phyloP scores from a whole-genome alignment of 2,797 vertebrate genomes.

The Coracias cyanogaster region DNA sequence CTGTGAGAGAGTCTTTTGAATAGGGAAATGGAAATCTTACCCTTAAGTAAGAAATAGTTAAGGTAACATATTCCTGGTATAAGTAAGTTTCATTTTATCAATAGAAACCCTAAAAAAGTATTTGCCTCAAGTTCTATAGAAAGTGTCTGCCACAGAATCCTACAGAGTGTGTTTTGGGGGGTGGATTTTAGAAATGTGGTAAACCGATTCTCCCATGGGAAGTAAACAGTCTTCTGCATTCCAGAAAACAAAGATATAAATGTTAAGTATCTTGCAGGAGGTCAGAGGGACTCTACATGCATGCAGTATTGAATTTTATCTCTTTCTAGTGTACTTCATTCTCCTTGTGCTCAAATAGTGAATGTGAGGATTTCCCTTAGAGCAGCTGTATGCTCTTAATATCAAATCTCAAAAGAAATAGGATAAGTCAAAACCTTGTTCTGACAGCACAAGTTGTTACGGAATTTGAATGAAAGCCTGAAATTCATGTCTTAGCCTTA shows the following conservation, averaged over 20 bases:
- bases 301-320: not conserved
- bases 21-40: not conserved
- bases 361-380: not conserved
- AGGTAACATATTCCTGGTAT: not conserved
- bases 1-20: not conserved
- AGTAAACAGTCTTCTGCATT: not conserved
- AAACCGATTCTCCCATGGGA: not conserved
- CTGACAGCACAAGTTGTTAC: not conserved
- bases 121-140: not conserved
- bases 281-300: not conserved
- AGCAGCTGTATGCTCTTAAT: not conserved
- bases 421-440: not conserved
- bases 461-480: not conserved
- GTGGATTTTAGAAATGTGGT: not conserved
- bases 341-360: not conserved
- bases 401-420: not conserved
- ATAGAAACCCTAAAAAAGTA: not conserved
- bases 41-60: not conserved
- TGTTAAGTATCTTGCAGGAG: not conserved
- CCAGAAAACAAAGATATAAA: not conserved
- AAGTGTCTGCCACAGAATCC: not conserved
- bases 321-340: not conserved
- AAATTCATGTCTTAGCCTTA: not conserved
- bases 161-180: not conserved
- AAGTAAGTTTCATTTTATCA: not conserved